A percentile compares a stretch with the other conserved stretches of the same genome.
phyloP scores from a whole-genome alignment of 2,797 vertebrate species.

The Oreortyx pictus region DNA sequence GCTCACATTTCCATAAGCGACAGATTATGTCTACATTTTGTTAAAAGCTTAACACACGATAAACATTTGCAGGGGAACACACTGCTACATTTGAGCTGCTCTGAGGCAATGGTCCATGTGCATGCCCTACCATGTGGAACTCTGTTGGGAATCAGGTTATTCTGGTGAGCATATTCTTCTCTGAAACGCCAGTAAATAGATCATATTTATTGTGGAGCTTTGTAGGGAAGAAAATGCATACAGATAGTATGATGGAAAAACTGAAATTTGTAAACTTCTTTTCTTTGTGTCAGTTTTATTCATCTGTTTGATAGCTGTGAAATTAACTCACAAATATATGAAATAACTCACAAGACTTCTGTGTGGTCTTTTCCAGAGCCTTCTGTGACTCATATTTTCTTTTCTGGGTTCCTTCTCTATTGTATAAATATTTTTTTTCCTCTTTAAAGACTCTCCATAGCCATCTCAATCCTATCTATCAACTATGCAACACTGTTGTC shows the following conservation, averaged over 20 bases:
- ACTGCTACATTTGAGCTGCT: background rate
- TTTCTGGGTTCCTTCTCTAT: background rate
- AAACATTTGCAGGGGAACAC: slow-evolving; percentile 13
- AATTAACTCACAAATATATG: background rate
- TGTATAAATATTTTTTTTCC: background rate
- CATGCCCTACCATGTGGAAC: background rate
- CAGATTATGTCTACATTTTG: background rate
- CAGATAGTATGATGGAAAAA: background rate
- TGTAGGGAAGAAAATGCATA: background rate
- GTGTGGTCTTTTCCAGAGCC: background rate
- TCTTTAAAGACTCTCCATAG: background rate
- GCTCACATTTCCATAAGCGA: slow-evolving; percentile 9
- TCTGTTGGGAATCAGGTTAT: background rate
- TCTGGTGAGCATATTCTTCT: background rate
- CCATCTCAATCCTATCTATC: background rate
- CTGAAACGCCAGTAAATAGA: background rate
- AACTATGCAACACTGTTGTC: background rate
- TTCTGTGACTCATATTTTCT: background rate
- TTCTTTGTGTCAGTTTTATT: background rate
- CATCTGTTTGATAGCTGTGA: background rate
- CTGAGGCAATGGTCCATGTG: background rate
- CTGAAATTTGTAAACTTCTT: background rate
- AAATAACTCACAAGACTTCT: background rate
- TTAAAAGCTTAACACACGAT: background rate
- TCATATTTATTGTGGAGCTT: background rate